Base-by-base conservation (phyloP, 1,140 invertebrate species). In the Pomacea maculata region DNA sequence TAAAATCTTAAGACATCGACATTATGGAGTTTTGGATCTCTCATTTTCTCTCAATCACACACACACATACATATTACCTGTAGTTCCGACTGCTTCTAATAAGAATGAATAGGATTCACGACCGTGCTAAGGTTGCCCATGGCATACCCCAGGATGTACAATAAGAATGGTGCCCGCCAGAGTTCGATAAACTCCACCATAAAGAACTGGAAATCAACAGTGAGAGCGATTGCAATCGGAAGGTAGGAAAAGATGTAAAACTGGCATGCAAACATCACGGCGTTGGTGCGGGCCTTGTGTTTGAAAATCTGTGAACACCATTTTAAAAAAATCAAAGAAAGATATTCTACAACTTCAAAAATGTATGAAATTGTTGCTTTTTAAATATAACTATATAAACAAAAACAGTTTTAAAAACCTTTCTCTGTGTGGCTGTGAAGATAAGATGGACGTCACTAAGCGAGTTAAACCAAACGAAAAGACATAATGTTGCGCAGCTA, bases 191-290 rank as follows among this genome's bases (percentile, higher is more conserved):
- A 19, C 25, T 45, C 25, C 14, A 68, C 64, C 9, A 6, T 68
- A 34, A 78, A 78, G 34, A 76, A 63, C 64, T 78, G 74, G 55
- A 77, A 81, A 75, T 81, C 75, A 12, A 70, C 11, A 45, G 19
- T 73, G 63, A 73, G 65, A 3, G 64, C 79, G 54, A 55, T 15
- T 14, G 19, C 21, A 55, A 63, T 14, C 0, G 64, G 78, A 17
- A 68, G 71, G 76, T 75, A 79, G 45, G 67, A 61, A 7, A 74
- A 29, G 61, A 61, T 12, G 57, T 73, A 74, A 4, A 79, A 63
- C 55, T 73, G 78, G 21, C 70, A 74, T 15, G 64, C n/a, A n/a
- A 79, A 74, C 68, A 79, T 63, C 21, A 79, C 29, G 6, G 61
- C 25, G 21, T 79, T 73, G 78, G 45, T 54, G 21, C 57, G 68